A percentile compares a stretch with the other conserved stretches of the same genome.
Evolutionary conservation across 2,888 invertebrate species (phyloP).

Genomic region (Druceiella hillmani): DNA sequence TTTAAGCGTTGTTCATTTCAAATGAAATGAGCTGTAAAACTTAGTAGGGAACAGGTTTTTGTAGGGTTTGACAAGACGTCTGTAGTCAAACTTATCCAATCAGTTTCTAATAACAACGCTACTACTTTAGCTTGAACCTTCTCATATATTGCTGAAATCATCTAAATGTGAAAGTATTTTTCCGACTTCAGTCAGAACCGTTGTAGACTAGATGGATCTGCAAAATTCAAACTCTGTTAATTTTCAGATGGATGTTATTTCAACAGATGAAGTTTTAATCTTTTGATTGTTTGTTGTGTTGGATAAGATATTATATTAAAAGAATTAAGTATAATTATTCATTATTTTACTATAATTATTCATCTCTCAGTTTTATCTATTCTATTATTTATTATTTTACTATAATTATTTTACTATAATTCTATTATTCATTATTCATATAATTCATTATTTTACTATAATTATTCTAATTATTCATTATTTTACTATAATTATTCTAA

Average conservation of each 20-base stretch:
- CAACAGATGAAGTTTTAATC: conserved; percentile 10
- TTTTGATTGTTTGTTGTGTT: conserved; percentile 9
- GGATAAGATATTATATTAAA: no score
- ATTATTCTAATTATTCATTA: no score
- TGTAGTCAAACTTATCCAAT: no score
- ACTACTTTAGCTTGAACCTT: conserved; percentile 13
- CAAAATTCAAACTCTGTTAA: conserved; percentile 12
- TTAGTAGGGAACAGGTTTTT: conserved; percentile 16
- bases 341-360: no score
- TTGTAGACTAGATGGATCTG: conserved; percentile 13
- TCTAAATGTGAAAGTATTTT: conserved; percentile 13
- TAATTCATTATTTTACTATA: no score
- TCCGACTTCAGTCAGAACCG: conserved; percentile 12
- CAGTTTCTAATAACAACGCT: conserved; percentile 4
- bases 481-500: no score
- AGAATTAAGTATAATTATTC: no score
- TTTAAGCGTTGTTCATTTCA: conserved; percentile 3
- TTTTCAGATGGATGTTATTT: conserved; percentile 11
- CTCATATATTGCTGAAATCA: conserved; percentile 11
- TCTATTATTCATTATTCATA: no score
- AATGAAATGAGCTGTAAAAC: conserved; percentile 16
- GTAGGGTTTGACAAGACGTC: conserved; percentile 16
- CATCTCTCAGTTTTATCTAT: no score
- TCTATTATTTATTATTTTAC: no score
- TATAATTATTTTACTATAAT: no score